Base-by-base conservation (phyloP, 2,113 vertebrate genomes). In the Psephotus haematonotus region DNA sequence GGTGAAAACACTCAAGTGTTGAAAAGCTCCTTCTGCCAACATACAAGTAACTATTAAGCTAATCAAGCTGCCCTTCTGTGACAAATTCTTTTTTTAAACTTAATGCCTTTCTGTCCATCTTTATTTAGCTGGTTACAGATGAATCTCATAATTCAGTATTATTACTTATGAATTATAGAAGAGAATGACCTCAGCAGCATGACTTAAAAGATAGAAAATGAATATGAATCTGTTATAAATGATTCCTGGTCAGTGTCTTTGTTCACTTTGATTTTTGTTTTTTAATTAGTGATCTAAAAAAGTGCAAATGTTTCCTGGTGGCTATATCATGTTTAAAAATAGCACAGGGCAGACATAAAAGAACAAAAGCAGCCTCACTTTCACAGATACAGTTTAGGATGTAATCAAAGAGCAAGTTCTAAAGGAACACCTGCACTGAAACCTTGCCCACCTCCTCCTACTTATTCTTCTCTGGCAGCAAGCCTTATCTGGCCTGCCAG, bases 341-440 rank as follows among this genome's bases (percentile, higher is more conserved):
- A 96, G 76, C 63, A 53, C 31, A 65, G 22, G 52, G 35, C 62
- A 74, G 78, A 77, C 59, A 74, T 35, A 75, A 91, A 74, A 92
- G 84, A 77, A 94, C 50, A 96, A 93, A 91, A 91, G 41, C 46
- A 80, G 84, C 59, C 75, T 93, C 77, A 71, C 92, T 95, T 92
- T 91, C 86, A 86, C 57, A 91, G 78, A 72, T 49, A 81, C 72
- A 71, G 71, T 87, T 92, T 90, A 75, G 92, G 90, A 90, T 95
- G 93, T 59, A 81, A 80, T 90, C 94, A 88, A 77, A 90, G 64
- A 90, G 47, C 44, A 52, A 67, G 77, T 63, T 92, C 67, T 69
- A 96, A 96, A 91, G 39, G 80, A 96, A 89, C 96, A 97, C 92
- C 96, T 97, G 97, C 95, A 50, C 49, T 72, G 81, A 95, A 92